phyloP scores from a whole-genome alignment of 2,113 vertebrate species.

The Micronycteris hirsuta region DNA sequence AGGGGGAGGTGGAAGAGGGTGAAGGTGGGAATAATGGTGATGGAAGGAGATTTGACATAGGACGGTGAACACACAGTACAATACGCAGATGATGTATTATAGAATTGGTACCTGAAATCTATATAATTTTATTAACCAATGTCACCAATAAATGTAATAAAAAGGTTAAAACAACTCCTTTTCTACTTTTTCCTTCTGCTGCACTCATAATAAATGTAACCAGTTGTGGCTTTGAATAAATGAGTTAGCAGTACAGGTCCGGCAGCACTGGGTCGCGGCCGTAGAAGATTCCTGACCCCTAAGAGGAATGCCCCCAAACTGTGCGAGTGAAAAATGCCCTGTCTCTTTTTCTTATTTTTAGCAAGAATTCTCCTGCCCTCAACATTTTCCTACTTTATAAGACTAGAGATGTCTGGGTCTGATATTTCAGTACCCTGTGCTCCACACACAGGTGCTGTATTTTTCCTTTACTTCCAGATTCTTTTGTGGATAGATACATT shows the following conservation, averaged over 20 bases:
- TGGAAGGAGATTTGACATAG: background rate
- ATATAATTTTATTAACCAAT: background rate
- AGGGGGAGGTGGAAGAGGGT: background rate
- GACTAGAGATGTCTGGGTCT: background rate
- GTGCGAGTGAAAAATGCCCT: background rate
- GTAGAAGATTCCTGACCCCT: background rate
- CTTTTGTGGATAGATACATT: constrained; percentile 27
- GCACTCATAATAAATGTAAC: background rate
- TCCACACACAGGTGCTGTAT: constrained; percentile 25
- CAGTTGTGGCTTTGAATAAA: background rate
- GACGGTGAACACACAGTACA: background rate
- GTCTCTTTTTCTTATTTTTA: background rate
- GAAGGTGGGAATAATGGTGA: background rate
- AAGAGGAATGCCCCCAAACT: background rate
- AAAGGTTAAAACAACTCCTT: background rate
- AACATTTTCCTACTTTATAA: constrained; percentile 4
- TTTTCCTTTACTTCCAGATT: constrained; percentile 33
- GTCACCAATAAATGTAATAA: background rate
- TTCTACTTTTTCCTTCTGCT: background rate
- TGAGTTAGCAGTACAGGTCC: background rate
- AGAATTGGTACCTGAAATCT: background rate
- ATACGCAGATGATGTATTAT: background rate
- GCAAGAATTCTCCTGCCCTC: background rate
- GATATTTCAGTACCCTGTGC: constrained; percentile 39
- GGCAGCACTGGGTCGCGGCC: background rate